These are phyloP conservation scores for Rhizoglyphus robini DNA, from an alignment of 1,140 invertebrate genomes.

Conservation along the genomic window DNA sequence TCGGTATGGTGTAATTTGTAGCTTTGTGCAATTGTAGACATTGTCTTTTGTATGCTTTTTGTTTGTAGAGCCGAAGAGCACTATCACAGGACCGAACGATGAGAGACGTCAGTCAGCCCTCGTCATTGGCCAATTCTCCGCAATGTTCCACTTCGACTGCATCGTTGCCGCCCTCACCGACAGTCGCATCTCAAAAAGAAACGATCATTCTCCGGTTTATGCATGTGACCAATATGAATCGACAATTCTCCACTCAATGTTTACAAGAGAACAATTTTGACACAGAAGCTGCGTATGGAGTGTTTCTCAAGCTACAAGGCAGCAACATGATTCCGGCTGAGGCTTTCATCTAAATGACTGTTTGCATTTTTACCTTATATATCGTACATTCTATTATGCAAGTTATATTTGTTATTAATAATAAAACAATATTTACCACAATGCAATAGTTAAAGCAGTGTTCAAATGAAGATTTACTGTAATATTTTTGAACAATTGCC, in stretches of 20 bases:
- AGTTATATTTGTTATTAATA: no score
- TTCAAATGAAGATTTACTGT: no score
- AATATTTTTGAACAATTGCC: no score
- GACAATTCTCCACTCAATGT: conserved; percentile 65
- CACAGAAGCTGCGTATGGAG: conserved; percentile 52
- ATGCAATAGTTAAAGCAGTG: no score
- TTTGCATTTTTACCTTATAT: no score
- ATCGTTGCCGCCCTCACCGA: conserved; percentile 31
- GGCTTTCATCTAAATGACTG: conserved; percentile 18
- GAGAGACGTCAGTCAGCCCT: conserved; percentile 23
- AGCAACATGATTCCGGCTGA: conserved; percentile 17
- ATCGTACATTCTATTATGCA: no score
- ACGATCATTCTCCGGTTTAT: conserved; percentile 53
- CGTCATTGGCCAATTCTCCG: conserved; percentile 28
- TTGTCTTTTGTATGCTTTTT: no score
- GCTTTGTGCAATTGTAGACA: no score
- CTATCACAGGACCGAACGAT: background rate
- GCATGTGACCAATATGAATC: conserved; percentile 67
- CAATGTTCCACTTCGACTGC: conserved; percentile 19
- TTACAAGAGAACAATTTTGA: conserved; percentile 73
- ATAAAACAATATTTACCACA: no score
- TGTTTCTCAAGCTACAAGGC: conserved; percentile 56
- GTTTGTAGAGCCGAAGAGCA: background rate
- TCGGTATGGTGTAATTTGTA: conserved; percentile 47
- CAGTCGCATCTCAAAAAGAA: conserved; percentile 42